Evolutionary conservation across 2,888 invertebrate genomes (phyloP).

Genomic region (Proisotoma minuta): DNA sequence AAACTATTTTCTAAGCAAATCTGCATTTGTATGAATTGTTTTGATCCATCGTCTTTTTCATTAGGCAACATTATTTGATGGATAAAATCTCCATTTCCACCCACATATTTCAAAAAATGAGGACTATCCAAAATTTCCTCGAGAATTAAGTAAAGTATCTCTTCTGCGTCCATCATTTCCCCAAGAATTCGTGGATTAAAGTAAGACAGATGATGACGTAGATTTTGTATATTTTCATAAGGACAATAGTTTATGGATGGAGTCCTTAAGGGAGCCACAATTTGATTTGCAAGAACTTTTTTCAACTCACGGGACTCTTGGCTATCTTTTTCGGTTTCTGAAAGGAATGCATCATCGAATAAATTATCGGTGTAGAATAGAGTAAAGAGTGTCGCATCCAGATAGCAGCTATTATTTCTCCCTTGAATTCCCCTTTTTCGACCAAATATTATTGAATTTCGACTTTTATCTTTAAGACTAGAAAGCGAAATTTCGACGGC

Average conservation of each 20-base stretch:
- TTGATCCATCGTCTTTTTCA: neutral
- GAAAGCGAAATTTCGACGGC: no score
- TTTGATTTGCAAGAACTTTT: neutral
- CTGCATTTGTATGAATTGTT: conserved; percentile 3
- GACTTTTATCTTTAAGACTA: no score
- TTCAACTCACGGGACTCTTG: neutral
- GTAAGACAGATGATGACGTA: neutral
- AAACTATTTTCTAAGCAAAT: conserved; percentile 12
- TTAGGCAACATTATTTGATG: conserved; percentile 16
- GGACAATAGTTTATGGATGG: neutral
- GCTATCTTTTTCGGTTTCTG: neutral
- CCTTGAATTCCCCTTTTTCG: conserved; percentile 8
- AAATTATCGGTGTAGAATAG: neutral
- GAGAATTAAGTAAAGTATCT: conserved; percentile 13
- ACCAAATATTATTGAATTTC: no score
- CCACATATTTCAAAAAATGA: conserved; percentile 6
- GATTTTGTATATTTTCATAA: neutral
- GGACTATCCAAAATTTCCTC: conserved; percentile 3
- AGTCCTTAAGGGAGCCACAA: neutral
- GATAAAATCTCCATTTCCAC: conserved; percentile 9
- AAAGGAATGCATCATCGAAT: conserved; percentile 4
- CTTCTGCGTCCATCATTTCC: conserved; percentile 17
- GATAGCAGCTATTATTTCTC: conserved; percentile 7
- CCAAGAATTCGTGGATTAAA: neutral
- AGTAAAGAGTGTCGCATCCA: conserved; percentile 9